Evolutionary conservation across 2,113 vertebrate genomes (phyloP).

Genomic region (Spheniscus mendiculus): DNA sequence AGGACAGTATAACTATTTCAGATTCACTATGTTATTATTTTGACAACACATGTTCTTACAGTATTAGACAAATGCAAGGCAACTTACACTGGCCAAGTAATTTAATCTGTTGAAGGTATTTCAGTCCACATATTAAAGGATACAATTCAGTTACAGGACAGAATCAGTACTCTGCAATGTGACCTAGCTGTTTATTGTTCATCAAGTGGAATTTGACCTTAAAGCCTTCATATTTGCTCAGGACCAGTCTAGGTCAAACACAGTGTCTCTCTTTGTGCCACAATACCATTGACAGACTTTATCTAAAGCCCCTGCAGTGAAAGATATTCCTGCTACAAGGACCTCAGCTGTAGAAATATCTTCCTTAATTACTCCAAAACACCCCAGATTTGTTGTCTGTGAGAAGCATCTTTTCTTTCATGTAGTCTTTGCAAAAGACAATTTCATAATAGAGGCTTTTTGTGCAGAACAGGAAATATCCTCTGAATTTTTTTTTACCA

Average conservation of each 20-base stretch:
- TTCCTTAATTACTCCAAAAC: background rate
- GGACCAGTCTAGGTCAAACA: background rate
- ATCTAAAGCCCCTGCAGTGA: background rate
- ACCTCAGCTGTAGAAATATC: background rate
- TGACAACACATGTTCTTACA: background rate
- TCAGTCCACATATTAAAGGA: background rate
- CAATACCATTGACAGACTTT: background rate
- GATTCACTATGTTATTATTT: background rate
- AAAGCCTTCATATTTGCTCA: background rate
- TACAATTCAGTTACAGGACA: background rate
- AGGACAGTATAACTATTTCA: background rate
- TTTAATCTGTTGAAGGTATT: background rate
- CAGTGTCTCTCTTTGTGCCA: background rate
- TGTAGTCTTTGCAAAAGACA: background rate
- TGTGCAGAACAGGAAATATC: background rate
- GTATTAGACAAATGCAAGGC: background rate
- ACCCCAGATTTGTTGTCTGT: background rate
- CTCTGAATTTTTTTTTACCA: background rate
- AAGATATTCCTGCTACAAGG: background rate
- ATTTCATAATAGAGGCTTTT: background rate
- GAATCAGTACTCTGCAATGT: background rate
- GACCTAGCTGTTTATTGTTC: background rate
- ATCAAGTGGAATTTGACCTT: background rate
- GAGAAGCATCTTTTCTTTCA: background rate
- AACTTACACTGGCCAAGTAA: background rate